These are phyloP conservation scores for Mus pahari DNA, from an alignment of 2,113 vertebrate genomes.

Conservation along the genomic window DNA sequence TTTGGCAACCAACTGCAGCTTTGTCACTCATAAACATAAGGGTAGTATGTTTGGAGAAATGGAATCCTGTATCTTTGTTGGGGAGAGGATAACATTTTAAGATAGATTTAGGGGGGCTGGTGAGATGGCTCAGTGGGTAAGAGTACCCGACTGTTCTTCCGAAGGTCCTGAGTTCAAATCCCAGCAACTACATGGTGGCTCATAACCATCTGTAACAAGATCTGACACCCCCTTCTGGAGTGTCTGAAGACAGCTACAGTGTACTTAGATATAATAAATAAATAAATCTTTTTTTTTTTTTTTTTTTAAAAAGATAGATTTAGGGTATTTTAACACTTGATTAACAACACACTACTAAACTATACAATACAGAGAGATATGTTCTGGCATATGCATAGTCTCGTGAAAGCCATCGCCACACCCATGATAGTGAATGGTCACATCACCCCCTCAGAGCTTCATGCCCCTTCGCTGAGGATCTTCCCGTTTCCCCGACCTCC, in stretches of 20 bases:
- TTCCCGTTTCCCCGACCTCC: neutral
- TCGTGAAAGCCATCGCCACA: neutral
- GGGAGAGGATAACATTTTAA: neutral
- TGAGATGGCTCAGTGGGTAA: too few species aligned
- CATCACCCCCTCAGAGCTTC: neutral
- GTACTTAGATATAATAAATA: too few species aligned
- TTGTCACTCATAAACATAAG: neutral
- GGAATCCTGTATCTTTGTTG: neutral
- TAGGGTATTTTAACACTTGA: neutral
- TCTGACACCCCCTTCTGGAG: too few species aligned
- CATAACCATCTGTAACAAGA: too few species aligned
- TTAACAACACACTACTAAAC: neutral
- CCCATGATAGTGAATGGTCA: neutral
- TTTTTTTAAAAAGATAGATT: too few species aligned
- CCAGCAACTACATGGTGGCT: too few species aligned
- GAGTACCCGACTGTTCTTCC: too few species aligned
- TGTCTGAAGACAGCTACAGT: too few species aligned
- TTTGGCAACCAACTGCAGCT: neutral
- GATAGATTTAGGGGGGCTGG: too few species aligned
- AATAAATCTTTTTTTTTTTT: too few species aligned
- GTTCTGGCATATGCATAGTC: neutral
- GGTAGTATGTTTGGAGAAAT: neutral
- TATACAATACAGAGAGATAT: neutral
- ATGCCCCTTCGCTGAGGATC: neutral
- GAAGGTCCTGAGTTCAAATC: too few species aligned